These are phyloP conservation scores for Helleia helle DNA, from an alignment of 2,888 invertebrate species.

Conservation along the genomic window DNA sequence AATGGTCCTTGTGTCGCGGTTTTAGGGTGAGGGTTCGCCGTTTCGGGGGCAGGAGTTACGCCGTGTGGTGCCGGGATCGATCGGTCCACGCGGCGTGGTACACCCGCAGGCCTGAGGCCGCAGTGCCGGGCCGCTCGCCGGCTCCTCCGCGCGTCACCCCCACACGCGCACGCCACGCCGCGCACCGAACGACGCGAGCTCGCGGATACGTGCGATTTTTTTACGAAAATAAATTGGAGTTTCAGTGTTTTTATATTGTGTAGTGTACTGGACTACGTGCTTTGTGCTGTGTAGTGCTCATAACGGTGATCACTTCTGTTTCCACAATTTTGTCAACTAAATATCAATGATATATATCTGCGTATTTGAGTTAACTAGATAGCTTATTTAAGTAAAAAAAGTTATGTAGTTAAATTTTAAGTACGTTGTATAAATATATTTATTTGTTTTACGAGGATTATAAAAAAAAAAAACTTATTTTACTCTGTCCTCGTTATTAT, in stretches of 20 bases:
- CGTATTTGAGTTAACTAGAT: no score
- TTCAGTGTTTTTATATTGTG: conserved; percentile 9
- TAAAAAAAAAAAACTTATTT: no score
- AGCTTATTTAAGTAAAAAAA: no score
- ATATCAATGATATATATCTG: no score
- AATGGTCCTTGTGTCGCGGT: conserved; percentile 23
- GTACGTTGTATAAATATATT: no score
- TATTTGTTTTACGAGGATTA: no score
- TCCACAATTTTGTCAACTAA: conserved; percentile 9
- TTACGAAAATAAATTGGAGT: conserved; percentile 20
- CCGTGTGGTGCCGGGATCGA: conserved; percentile 39
- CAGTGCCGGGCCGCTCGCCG: conserved; percentile 66
- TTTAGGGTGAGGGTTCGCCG: conserved; percentile 28
- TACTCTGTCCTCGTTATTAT: no score
- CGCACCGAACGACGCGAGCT: conserved; percentile 55
- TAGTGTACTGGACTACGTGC: conserved; percentile 4
- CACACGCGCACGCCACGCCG: conserved; percentile 37
- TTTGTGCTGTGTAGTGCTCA: conserved; percentile 12
- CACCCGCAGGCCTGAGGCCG: conserved; percentile 64
- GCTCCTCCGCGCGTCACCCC: conserved; percentile 38
- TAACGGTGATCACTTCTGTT: conserved; percentile 15
- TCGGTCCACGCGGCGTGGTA: conserved; percentile 52
- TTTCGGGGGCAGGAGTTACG: conserved; percentile 33
- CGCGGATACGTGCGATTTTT: conserved; percentile 34
- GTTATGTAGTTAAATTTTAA: no score